Evolutionary conservation across 2,888 invertebrate species (phyloP), one percentile per base, ranked within the genome.

Genomic region (Plebejus argus): DNA sequence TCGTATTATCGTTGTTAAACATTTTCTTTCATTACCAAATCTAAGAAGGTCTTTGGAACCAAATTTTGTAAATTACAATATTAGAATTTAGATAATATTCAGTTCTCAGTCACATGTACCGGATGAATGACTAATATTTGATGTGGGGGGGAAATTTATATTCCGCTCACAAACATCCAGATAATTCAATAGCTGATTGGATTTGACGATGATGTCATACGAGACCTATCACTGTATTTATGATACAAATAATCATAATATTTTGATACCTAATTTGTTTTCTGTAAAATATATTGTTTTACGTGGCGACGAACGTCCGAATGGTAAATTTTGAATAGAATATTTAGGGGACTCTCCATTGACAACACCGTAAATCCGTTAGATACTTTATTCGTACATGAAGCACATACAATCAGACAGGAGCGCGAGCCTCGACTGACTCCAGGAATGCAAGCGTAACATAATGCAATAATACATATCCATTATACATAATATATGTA

Each of bases 181-280:
- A 91, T 93, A 93, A 93, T 94, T 93, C 93, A 93, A 93, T 93
- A 92, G 92, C 91, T 93, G 93, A 94, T 93, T 93, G 93, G 93
- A 93, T 93, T 94, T 93, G 91, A 88, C 89, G 88, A 88, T 89
- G 91, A 90, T 91, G 90, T 89, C 85, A 84, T 84, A 85, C 90
- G 91, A 86, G 84, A 79, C 74, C 77, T 28, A 49, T 72, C 49
- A 45, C 23, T 23, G 23, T 49, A 49, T 49, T 74, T 74, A 74
- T 3, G 15, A 49, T 49, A 74, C 23, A 49, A 49, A 20, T 20
- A 58, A 20, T 58, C 3, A 58, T 20, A 58, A 58, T 20, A 58
- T 56, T 56, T 56, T 10, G 61, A 61, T 61, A 10, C 8, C 18
- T 53, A 18, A 56, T 56, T 56, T 18, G 1, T 56, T 56, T 56